phyloP scores from a whole-genome alignment of 2,888 invertebrate genomes.

The Meganola albula region DNA sequence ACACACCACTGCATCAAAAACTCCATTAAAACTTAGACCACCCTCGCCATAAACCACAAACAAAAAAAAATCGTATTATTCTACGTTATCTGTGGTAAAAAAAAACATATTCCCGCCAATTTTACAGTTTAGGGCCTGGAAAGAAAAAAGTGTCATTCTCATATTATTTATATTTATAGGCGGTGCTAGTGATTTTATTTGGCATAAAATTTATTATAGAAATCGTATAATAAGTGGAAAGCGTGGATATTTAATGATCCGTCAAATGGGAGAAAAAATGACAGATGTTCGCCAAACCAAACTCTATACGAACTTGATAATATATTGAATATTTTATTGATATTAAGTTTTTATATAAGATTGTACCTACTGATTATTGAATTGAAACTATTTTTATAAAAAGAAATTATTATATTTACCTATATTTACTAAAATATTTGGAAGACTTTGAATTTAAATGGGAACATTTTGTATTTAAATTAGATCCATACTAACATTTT shows the following conservation, averaged over 20 bases:
- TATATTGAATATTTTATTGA: too few relatives aligned
- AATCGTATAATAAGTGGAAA: slow-evolving; percentile 68
- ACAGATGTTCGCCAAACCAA: slow-evolving; percentile 61
- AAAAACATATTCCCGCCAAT: slow-evolving; percentile 30
- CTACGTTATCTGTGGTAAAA: slow-evolving; percentile 37
- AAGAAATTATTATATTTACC: too few relatives aligned
- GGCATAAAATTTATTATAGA: slow-evolving; percentile 67
- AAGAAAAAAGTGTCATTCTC: slow-evolving; percentile 22
- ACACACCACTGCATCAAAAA: slow-evolving; percentile 27
- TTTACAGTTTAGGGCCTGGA: slow-evolving; percentile 43
- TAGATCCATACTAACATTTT: too few relatives aligned
- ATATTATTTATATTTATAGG: slow-evolving; percentile 43
- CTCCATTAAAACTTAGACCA: slow-evolving; percentile 34
- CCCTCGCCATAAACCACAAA: slow-evolving; percentile 31
- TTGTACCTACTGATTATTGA: too few relatives aligned
- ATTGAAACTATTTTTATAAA: too few relatives aligned
- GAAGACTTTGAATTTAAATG: too few relatives aligned
- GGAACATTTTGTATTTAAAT: too few relatives aligned
- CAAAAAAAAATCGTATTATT: slow-evolving; percentile 41
- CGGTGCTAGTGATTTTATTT: slow-evolving; percentile 65
- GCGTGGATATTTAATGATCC: slow-evolving; percentile 65
- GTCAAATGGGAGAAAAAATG: slow-evolving; percentile 45
- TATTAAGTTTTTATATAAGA: too few relatives aligned
- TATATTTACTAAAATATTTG: too few relatives aligned
- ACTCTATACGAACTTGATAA: too few relatives aligned